Percentiles rank a stretch among this genome's conserved stretches.
phyloP scores from a whole-genome alignment of 1,140 invertebrate genomes.

The Penaeus indicus region DNA sequence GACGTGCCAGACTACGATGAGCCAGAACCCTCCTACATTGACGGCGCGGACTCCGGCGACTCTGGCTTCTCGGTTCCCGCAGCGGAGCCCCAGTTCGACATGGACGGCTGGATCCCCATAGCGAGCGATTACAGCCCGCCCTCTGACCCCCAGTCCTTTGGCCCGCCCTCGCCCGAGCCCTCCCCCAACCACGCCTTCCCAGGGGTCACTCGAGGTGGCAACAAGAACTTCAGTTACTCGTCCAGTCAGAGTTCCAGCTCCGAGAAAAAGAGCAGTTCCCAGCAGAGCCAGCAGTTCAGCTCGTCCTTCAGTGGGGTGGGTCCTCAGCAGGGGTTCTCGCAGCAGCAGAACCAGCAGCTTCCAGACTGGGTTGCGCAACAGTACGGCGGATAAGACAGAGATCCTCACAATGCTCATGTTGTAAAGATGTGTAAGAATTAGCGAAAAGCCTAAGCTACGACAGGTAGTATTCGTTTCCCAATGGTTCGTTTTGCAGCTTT shows the following conservation, averaged over 20 bases:
- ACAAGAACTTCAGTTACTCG: background rate
- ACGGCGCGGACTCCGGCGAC: background rate
- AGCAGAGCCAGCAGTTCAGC: conserved; percentile 33
- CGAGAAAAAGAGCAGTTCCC: conserved; percentile 21
- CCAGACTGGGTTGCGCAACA: no score
- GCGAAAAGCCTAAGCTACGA: no score
- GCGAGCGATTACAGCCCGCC: background rate
- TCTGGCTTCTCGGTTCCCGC: conserved; percentile 31
- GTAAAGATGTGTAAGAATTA: no score
- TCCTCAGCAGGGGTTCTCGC: background rate
- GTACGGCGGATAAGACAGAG: background rate
- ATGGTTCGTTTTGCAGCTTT: no score
- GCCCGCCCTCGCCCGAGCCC: background rate
- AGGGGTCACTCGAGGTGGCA: background rate
- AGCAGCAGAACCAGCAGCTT: background rate
- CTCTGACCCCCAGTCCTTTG: background rate
- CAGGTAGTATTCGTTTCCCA: no score
- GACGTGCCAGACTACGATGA: background rate
- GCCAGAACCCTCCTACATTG: conserved; percentile 13
- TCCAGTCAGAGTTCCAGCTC: conserved; percentile 31
- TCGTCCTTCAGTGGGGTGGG: background rate
- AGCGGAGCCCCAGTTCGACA: conserved; percentile 42
- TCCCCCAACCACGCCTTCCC: background rate
- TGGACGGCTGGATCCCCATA: conserved; percentile 46
- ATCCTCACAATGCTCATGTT: background rate